phyloP scores from a whole-genome alignment of 2,888 invertebrate genomes.

The Mythimna albipuncta region DNA sequence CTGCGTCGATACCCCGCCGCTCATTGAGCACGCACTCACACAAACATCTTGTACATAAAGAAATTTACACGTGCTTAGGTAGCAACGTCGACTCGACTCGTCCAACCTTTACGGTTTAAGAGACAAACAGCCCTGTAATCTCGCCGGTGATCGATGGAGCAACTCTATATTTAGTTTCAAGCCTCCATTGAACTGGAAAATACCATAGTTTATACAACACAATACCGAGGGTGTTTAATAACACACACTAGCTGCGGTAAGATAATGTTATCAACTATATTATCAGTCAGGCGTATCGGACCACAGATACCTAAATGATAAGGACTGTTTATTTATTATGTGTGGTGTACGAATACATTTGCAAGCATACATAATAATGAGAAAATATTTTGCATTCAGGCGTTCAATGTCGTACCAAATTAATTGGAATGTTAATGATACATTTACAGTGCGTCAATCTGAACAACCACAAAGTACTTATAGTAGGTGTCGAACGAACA shows the following conservation, averaged over 20 bases:
- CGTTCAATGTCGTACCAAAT: conserved; percentile 14
- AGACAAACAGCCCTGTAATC: conserved; percentile 65
- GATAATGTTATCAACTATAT: conserved; percentile 74
- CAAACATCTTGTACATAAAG: conserved; percentile 51
- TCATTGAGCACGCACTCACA: conserved; percentile 77
- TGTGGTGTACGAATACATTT: conserved; percentile 64
- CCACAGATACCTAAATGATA: conserved; percentile 75
- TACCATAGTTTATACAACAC: conserved; percentile 47
- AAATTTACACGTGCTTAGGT: conserved; percentile 67
- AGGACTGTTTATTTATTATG: conserved; percentile 73
- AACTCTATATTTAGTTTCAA: conserved; percentile 56
- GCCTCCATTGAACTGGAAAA: conserved; percentile 56
- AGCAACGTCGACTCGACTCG: conserved; percentile 39
- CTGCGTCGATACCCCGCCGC: conserved; percentile 77
- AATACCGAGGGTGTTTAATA: conserved; percentile 46
- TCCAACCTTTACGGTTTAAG: conserved; percentile 54
- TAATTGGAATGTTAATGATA: conserved; percentile 23
- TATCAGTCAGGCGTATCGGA: conserved; percentile 76
- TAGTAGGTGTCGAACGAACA: conserved; percentile 1
- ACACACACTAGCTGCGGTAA: conserved; percentile 43
- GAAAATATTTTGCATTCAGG: conserved; percentile 27
- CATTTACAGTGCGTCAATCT: conserved; percentile 3
- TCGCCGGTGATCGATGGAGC: conserved; percentile 64
- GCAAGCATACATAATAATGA: conserved; percentile 51
- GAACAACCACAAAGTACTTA: neutral